These are phyloP conservation scores for Vultur gryphus DNA, from an alignment of 2,797 vertebrate genomes.

Conservation along the genomic window DNA sequence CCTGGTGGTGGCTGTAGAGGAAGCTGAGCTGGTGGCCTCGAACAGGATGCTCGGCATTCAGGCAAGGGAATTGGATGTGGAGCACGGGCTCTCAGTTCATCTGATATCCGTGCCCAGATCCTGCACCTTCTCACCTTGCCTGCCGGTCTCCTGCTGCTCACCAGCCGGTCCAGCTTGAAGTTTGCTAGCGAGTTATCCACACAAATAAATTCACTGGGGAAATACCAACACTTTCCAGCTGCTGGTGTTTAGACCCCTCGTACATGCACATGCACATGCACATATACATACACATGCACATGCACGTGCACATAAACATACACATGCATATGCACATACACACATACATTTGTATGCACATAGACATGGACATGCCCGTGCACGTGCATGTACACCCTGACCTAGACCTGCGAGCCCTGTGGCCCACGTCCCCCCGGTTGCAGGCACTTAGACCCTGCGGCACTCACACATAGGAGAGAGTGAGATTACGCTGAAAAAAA, in stretches of 20 bases:
- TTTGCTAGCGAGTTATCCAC: neutral
- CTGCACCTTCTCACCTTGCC: neutral
- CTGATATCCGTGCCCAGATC: too few species aligned
- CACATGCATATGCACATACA: too few species aligned
- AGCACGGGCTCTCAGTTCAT: neutral
- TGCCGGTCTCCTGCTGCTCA: neutral
- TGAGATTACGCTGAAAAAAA: neutral
- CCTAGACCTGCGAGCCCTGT: neutral
- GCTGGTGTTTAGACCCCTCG: neutral
- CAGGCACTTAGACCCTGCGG: neutral
- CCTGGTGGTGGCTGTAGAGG: neutral
- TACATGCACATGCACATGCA: too few species aligned
- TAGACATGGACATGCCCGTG: neutral
- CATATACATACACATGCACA: too few species aligned
- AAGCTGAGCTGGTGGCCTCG: neutral
- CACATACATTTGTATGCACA: too few species aligned
- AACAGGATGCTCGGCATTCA: fast-evolving
- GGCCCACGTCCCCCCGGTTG: neutral
- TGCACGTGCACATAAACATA: too few species aligned
- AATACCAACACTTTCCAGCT: neutral
- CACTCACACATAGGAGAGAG: neutral
- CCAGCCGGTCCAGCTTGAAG: neutral
- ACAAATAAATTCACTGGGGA: neutral
- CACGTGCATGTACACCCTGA: neutral
- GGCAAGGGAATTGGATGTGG: neutral